Conservation (phyloP, 2,888 invertebrate species). For the Campoletis raptor region DNA sequence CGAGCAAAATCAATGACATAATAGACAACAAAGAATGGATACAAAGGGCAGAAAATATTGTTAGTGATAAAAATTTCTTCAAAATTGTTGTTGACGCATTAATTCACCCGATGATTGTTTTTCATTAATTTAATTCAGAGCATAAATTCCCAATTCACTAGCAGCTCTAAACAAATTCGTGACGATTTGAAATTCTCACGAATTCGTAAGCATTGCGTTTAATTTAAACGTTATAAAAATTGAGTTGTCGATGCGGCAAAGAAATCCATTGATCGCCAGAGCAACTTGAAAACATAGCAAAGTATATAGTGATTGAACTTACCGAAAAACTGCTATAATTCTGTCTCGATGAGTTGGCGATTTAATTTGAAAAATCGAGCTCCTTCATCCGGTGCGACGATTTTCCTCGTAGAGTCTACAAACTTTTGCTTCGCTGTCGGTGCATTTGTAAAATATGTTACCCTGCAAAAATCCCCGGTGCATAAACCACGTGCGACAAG, state of each 20-base stretch:
- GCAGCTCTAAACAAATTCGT: background rate
- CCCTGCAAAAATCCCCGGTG: background rate
- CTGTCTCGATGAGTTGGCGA: constrained; percentile 13
- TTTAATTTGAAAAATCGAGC: background rate
- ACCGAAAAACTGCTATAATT: background rate
- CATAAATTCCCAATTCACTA: background rate
- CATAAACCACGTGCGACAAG: background rate
- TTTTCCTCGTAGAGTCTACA: background rate
- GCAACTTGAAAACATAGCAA: constrained; percentile 1
- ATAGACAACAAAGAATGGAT: background rate
- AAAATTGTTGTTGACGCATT: background rate
- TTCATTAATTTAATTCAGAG: background rate
- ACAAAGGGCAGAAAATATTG: background rate
- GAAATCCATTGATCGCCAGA: background rate
- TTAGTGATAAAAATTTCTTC: background rate
- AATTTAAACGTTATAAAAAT: background rate
- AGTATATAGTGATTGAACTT: background rate
- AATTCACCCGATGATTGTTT: background rate
- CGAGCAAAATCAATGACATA: background rate
- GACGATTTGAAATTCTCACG: background rate
- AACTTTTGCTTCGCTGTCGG: constrained; percentile 2
- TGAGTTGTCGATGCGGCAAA: background rate
- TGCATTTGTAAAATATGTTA: constrained; percentile 27
- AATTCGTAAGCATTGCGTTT: background rate
- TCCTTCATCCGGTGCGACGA: background rate